Base-by-base conservation (phyloP, 1,140 invertebrate genomes). In the Drosophila dunni region DNA sequence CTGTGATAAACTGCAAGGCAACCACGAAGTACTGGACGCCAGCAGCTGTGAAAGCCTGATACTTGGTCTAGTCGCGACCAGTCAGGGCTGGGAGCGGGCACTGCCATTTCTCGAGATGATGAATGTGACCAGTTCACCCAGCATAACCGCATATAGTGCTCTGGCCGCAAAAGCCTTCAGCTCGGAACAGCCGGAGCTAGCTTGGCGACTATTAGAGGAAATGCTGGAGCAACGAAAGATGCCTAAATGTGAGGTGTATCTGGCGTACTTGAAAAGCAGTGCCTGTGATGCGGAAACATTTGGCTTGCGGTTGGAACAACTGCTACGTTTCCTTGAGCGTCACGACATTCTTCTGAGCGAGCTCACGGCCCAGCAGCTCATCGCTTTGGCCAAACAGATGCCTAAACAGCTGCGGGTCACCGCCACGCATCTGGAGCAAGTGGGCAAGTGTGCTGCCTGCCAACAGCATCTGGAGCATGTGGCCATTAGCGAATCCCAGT, bases 401-500 rank as follows among this genome's bases (percentile, higher is more conserved):
- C 73, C 69, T 0, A n/a, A 68, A 1, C 46, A 70, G 0, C 36
- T 79, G 10, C 10, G 46, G 8, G 73, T 46, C 3, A 46, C 45
- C 0, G 0, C 1, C 0, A 82, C 77, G 5, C 48, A 46, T 1
- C 44, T 92, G n/a, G 61, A 81, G 0, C 9, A 34, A 1, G 29
- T 57, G 75, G 95, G 95, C 6, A 82, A 91, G 13, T 97, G 96
- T 91, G 48, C 60, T 11, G 83, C 75, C 45, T 97, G 96, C 92
- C 92, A 93, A 29, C 79, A 91, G 57, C 84, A 80, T 38, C 88
- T 97, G 50, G 68, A 93, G 13, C 80, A 91, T 54, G 91, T 94
- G 50, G 78, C 92, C 44, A 75, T 97, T 15, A 93, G 93, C 2
- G 64, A 93, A 20, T 89, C 94, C 36, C 95, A 97, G 81, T 97